phyloP scores from a whole-genome alignment of 2,797 vertebrate species.

The Pogonophryne albipinna region DNA sequence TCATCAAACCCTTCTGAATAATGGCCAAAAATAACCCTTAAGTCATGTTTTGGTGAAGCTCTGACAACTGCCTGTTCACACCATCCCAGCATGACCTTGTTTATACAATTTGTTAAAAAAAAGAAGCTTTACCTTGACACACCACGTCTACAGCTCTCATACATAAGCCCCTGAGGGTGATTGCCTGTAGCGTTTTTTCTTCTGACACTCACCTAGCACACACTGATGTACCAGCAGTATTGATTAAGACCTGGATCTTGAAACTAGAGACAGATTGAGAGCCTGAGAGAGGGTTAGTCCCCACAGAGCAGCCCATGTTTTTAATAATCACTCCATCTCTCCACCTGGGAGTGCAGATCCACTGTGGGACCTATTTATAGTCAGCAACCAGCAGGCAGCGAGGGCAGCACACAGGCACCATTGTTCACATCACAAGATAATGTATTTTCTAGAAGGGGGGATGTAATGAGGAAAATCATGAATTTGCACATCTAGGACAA shows the following conservation, averaged over 20 bases:
- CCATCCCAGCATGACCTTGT: conserved; percentile 15
- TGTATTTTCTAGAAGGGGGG: conserved; percentile 7
- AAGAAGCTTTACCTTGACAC: conserved; percentile 1
- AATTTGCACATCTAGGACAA: conserved; percentile 29
- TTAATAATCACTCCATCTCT: conserved; percentile 80
- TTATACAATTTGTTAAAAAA: conserved; percentile 7
- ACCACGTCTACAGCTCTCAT: conserved; percentile 9
- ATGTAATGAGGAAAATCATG: conserved; percentile 10
- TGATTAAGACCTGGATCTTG: conserved; percentile 61
- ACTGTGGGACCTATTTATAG: conserved; percentile 77
- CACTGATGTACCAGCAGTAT: conserved; percentile 22
- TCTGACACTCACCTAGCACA: not conserved
- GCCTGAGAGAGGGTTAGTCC: conserved; percentile 44
- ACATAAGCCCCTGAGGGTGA: not conserved
- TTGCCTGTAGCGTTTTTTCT: conserved; percentile 18
- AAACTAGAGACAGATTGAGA: conserved; percentile 66
- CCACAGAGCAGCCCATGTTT: conserved; percentile 74
- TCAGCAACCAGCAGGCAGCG: conserved; percentile 53
- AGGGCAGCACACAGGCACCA: conserved; percentile 55
- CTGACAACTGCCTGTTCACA: not conserved
- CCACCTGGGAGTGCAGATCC: conserved; percentile 73
- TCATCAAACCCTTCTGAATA: conserved; percentile 20
- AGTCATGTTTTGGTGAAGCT: not conserved
- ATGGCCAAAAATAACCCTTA: conserved; percentile 5
- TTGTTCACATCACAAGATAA: conserved; percentile 67